Evolutionary conservation across 2,797 vertebrate genomes (phyloP).

Genomic region (Gymnodraco acuticeps): DNA sequence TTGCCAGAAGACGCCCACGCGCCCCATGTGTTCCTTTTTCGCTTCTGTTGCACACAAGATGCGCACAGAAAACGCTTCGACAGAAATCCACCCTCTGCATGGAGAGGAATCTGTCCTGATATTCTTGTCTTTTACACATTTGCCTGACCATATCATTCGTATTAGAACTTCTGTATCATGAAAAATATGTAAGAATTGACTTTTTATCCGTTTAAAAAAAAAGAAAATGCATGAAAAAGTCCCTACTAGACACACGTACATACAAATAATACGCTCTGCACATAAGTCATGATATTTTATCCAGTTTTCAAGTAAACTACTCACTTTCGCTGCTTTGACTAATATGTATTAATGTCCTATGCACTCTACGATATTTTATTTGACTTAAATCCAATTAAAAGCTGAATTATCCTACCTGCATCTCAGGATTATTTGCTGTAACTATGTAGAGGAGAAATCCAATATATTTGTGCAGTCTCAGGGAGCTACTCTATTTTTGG

Average conservation of each 20-base stretch:
- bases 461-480: conserved; percentile 22
- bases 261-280: no score
- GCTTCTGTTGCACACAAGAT: conserved; percentile 50
- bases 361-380: no score
- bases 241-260: no score
- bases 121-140: neutral
- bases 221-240: no score
- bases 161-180: neutral
- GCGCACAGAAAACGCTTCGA: conserved; percentile 29
- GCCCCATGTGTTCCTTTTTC: conserved; percentile 77
- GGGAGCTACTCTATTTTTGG: conserved; percentile 8
- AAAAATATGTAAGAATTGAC: no score
- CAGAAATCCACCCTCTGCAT: conserved; percentile 39
- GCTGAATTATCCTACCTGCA: conserved; percentile 12
- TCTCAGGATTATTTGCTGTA: conserved; percentile 10
- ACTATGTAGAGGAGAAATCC: conserved; percentile 25
- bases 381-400: conserved; percentile 60
- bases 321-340: neutral
- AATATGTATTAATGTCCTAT: no score
- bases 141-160: neutral
- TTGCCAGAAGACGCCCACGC: conserved; percentile 82
- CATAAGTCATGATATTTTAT: conserved; percentile 3
- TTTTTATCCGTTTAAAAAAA: no score
- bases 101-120: conserved; percentile 18
- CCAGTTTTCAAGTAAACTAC: conserved; percentile 5